Evolutionary conservation across 2,888 invertebrate genomes (phyloP), one percentile per base, ranked within the genome.

Genomic region (Athripsodes cinereus): DNA sequence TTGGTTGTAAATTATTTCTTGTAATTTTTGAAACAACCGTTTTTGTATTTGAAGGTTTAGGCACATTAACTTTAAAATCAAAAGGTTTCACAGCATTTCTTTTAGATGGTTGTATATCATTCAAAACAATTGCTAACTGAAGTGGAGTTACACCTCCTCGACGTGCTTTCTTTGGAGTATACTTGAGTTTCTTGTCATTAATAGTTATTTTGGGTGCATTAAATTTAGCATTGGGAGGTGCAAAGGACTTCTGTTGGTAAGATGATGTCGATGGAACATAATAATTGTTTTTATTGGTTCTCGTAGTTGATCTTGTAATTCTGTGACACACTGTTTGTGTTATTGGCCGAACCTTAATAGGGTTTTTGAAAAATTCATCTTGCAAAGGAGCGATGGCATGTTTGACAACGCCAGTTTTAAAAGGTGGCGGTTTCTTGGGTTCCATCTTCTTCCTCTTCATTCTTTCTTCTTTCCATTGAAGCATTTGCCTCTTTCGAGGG

Each of bases 211-310:
- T 59, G 1, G 83, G 83, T 2, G 80, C 72, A 65, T 71, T 74
- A 65, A 84, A 84, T 11, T 69, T 63, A 16, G 82, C 76, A 71
- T 80, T 75, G 55, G 67, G 68, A 0, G 84, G 82, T 10, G 82
- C 83, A 71, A 83, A 80, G 0, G 78, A 78, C 34, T 68, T 52
- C n/a, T 52, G 22, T 48, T 46, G 31, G 21, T 16, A 2, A 21
- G 31, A 31, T 20, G 53, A 20, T 11, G 49, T 19, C 5, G 46
- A n/a, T 6, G 50, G 13, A 19, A 20, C 13, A 54, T 51, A 13
- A n/a, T 47, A 20, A 8, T 18, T 21, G 2, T 13, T 53, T 52
- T 54, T 52, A 2, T 18, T 21, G 20, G 57, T 57, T 35, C 53
- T 52, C 13, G 60, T 50, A 2, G 55, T 48, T 10, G 61, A 35